Evolutionary conservation across 2,797 vertebrate genomes (phyloP), one percentile per base, ranked within the genome.

Genomic region (Myripristis jacobus): DNA sequence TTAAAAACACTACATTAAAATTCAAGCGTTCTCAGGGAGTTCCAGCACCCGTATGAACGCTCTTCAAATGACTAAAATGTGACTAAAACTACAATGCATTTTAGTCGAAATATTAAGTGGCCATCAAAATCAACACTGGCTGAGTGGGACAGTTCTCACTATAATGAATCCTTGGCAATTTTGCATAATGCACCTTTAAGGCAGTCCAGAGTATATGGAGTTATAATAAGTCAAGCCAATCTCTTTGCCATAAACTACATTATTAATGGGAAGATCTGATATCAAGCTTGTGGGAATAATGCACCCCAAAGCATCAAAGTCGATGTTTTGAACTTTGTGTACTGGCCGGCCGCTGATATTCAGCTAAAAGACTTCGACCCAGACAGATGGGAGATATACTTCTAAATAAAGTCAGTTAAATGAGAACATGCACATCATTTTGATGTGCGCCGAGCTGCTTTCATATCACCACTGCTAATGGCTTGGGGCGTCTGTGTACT

Each of bases 331-430:
- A 70, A 66, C 38, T 43, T 44, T 64, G 53, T 52, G 24, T 43
- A n/a, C 6, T 59, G 46, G 66, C 43, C 9, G 3, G n/a, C n/a
- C n/a, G n/a, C 36, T 61, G 51, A 75, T 66, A 24, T 68, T 10
- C 19, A 60, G 72, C 71, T 68, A 76, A 70, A 38, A 36, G 6
- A 54, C 31, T 62, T 61, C 48, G n/a, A 11, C 25, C 41, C 48
- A 63, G 77, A 70, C 70, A 83, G 82, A 87, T 78, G 79, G 77
- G 70, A 57, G 56, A 62, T 36, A 59, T 57, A 56, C 55, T 79
- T 70, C 51, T 34, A 29, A 56, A 84, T 70, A 61, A 77, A 71
- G 56, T 70, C 57, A 2, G 29, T 15, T 75, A 66, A 80, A 87
- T 83, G 48, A 52, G 67, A 75, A 79, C 57, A 77, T 24, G 54